Base-by-base conservation (phyloP, 1,140 invertebrate genomes). In the Lasioglossum baleicum region DNA sequence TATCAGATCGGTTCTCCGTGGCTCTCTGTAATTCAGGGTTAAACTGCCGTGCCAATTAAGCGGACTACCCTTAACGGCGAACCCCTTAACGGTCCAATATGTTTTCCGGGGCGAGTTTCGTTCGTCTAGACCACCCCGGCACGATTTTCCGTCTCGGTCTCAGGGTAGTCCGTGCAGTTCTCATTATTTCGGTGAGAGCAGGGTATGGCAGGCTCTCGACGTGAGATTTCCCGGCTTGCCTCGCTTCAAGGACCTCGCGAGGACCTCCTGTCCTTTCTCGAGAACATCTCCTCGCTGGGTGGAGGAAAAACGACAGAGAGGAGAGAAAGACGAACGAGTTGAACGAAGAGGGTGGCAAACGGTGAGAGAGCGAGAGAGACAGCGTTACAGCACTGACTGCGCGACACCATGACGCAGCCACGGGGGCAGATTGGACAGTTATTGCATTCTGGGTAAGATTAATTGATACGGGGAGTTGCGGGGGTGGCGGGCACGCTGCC, bases 391-490 rank as follows among this genome's bases (percentile, higher is more conserved):
- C 90, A 89, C 87, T 90, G 89, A 89, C 89, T 88, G 86, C 86
- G 81, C 90, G 89, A 90, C 90, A 90, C 88, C 89, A 88, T 92
- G 91, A 91, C 91, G 90, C 89, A 90, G 89, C 84, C 85, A 89
- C 90, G 88, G 87, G 87, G 85, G 90, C 91, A 92, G 92, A 92
- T 92, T 92, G 92, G 92, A 93, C 92, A 93, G 92, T 93, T 93
- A 93, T 93, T 93, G 92, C 92, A 93, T 93, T 93, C 92, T 93
- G 90, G 88, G 88, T 90, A 93, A 93, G 92, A 93, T 93, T 93
- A 93, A 93, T 93, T 92, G 92, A 90, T 86, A 85, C 87, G 88
- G 90, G 90, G 86, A 84, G 80, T 66, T 44, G 86, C 73, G 77
- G 78, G 87, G 78, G 82, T 51, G 79, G 63, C 71, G 80, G 60